A percentile compares a stretch with the other conserved stretches of the same genome.
Evolutionary conservation across 2,888 invertebrate species (phyloP).

Genomic region (Xiphydria camelus): DNA sequence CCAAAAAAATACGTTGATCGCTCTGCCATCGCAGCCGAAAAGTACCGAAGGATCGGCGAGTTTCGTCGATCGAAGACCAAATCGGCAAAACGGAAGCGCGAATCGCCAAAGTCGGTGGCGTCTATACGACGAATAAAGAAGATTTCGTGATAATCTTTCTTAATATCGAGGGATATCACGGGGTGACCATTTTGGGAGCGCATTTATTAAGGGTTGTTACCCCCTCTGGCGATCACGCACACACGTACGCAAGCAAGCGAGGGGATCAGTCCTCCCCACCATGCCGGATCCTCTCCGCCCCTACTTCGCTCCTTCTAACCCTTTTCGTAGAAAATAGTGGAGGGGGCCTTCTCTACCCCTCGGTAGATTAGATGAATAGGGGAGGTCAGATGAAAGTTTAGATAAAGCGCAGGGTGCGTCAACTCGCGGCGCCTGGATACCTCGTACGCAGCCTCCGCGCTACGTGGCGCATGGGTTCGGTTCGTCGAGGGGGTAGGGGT

Average conservation of each 20-base stretch:
- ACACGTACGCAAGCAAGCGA: neutral
- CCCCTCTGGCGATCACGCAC: slow-evolving; percentile 28
- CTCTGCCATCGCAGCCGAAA: no score
- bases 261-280: slow-evolving; percentile 9
- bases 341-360: slow-evolving; percentile 8
- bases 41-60: no score
- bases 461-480: neutral
- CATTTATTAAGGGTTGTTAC: slow-evolving; percentile 50
- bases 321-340: slow-evolving; percentile 51
- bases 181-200: slow-evolving; percentile 25
- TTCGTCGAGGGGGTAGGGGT: no score
- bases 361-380: slow-evolving; percentile 52
- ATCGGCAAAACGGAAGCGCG: no score
- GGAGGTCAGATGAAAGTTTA: slow-evolving; percentile 57
- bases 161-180: slow-evolving; percentile 18
- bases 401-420: slow-evolving; percentile 52
- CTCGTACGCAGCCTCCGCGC: slow-evolving; percentile 18
- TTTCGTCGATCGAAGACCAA: no score
- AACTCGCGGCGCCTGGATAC: slow-evolving; percentile 26
- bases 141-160: slow-evolving; percentile 25
- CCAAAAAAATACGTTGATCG: no score
- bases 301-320: slow-evolving; percentile 33
- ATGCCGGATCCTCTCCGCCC: slow-evolving; percentile 5
- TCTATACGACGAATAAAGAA: neutral
- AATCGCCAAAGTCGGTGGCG: neutral